phyloP scores from a whole-genome alignment of 2,888 invertebrate genomes.

The Cephus nigrinus region DNA sequence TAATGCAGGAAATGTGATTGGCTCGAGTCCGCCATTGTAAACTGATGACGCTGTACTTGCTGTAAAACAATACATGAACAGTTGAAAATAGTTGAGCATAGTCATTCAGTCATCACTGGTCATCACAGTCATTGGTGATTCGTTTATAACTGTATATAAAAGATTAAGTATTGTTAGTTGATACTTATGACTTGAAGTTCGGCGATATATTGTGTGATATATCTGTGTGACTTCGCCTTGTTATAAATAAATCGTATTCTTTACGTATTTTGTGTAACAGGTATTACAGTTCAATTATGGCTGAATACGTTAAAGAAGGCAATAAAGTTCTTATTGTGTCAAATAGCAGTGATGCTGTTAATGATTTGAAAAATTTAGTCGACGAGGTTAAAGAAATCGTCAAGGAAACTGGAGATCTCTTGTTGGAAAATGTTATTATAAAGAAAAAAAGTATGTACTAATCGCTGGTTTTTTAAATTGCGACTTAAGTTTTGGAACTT shows the following conservation, averaged over 20 bases:
- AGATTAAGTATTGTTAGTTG: not conserved
- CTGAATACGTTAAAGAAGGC: slow-evolving; percentile 57
- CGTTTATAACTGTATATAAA: not conserved
- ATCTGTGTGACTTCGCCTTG: not conserved
- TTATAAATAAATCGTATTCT: not conserved
- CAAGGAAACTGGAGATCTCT: slow-evolving; percentile 68
- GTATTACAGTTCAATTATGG: slow-evolving; percentile 7
- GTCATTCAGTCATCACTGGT: not conserved
- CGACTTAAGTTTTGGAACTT: not conserved
- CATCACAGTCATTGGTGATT: not conserved
- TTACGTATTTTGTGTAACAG: not conserved
- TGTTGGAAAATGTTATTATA: slow-evolving; percentile 73
- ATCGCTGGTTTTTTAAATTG: not conserved
- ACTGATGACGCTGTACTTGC: not conserved
- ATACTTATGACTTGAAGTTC: not conserved
- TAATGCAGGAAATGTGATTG: not conserved
- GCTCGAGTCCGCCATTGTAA: not conserved
- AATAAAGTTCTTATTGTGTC: slow-evolving; percentile 72
- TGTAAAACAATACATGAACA: not conserved
- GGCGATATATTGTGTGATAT: not conserved
- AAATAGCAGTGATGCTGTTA: slow-evolving; percentile 68
- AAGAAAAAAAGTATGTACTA: slow-evolving; percentile 69
- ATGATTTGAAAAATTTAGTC: slow-evolving; percentile 68
- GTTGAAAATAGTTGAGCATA: not conserved
- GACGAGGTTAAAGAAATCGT: slow-evolving; percentile 67